Evolutionary conservation across 2,888 invertebrate species (phyloP).

Genomic region (Euclidia mi): DNA sequence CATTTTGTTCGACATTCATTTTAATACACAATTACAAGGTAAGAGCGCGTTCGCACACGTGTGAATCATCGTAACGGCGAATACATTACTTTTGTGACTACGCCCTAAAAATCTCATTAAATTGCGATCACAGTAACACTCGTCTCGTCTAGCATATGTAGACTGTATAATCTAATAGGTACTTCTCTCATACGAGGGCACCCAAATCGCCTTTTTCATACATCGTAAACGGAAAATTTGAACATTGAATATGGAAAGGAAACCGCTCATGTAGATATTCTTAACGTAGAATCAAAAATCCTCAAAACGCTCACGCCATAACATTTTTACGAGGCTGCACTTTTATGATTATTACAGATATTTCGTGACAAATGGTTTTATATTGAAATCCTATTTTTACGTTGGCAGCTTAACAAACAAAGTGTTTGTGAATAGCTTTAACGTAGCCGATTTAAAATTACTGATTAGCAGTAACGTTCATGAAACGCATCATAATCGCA

Average conservation of each 20-base stretch:
- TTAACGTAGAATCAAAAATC: constrained; percentile 71
- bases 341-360: constrained; percentile 62
- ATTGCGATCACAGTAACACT: constrained; percentile 66
- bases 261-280: constrained; percentile 63
- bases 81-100: constrained; percentile 59
- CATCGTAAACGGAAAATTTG: constrained; percentile 74
- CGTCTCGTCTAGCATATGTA: constrained; percentile 67
- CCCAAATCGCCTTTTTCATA: constrained; percentile 74
- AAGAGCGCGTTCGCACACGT: constrained; percentile 39
- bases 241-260: constrained; percentile 66
- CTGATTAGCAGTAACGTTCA: no score
- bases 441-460: not conserved
- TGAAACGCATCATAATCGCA: no score
- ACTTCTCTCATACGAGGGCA: constrained; percentile 66
- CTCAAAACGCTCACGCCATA: constrained; percentile 63
- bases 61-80: constrained; percentile 59
- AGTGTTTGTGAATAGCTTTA: no score
- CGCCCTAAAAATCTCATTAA: constrained; percentile 72
- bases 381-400: constrained; percentile 51
- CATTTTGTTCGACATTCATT: not conserved
- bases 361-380: constrained; percentile 70
- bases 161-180: constrained; percentile 69
- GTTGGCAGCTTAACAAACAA: constrained; percentile 27
- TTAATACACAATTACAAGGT: constrained; percentile 27
- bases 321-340: constrained; percentile 72